Evolutionary conservation across 2,113 vertebrate species (phyloP), one percentile per base, ranked within the genome.

Genomic region (Camelus dromedarius): DNA sequence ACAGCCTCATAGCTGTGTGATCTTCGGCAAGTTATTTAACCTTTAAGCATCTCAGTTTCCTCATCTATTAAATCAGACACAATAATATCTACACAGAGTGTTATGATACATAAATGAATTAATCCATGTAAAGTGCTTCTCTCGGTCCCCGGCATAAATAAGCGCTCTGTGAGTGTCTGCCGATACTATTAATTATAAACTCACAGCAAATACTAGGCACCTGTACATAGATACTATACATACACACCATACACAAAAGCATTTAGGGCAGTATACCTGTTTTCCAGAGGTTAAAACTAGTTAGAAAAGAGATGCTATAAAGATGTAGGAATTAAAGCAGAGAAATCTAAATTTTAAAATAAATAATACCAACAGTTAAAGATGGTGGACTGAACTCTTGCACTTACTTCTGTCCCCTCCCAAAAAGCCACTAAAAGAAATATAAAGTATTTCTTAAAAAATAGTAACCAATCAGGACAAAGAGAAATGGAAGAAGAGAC

Each of bases 41-140:
- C 28, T 87, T 85, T 94, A 56, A 91, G 19, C 8, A 73, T 91
- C 58, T 92, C 22, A 46, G 28, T 96, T 95, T 92, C 8, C 69
- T 62, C 54, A 32, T 87, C 30, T 88, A 15, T 80, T 80, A 84
- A 95, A 86, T 67, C 72, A 87, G 54, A 58, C 4, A 91, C 3
- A 69, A 22, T 66, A 84, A 60, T 42, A 30, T 54, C 6, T 95
- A 30, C 12, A 86, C 7, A 60, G 60, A 58, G 11, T 89, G 14
- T 62, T 56, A 72, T n/a, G 32, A 60, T 50, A 19, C 12, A 75
- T 69, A 66, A 84, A 42, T 46, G 48, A 96, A 9, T 48, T 66
- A 81, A 76, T 84, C 13, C 30, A 58, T 30, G 24, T 69, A n/a
- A 92, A 87, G 16, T 58, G 8, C 5, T 96, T 28, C 32, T 79